These are phyloP conservation scores for Zosterops japonicus DNA, from an alignment of 2,113 vertebrate genomes.

Conservation along the genomic window DNA sequence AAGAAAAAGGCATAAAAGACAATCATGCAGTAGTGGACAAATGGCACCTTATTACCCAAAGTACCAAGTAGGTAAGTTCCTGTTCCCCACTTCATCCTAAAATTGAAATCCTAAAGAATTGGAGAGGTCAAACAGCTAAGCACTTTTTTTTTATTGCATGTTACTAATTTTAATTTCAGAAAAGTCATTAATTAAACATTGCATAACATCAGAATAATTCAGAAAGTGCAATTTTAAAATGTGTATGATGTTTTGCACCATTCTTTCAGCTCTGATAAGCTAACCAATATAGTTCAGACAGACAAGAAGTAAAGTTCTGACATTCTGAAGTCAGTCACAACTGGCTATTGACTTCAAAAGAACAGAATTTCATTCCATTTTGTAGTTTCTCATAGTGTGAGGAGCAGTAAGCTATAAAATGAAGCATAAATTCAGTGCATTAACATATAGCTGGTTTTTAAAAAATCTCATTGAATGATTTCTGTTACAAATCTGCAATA, in stretches of 20 bases:
- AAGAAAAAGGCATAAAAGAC: slow-evolving; percentile 84
- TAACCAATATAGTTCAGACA: neutral
- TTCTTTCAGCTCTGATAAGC: neutral
- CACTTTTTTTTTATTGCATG: slow-evolving; percentile 9
- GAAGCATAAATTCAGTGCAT: neutral
- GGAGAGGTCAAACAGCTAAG: neutral
- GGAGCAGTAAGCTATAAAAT: neutral
- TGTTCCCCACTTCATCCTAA: slow-evolving; percentile 69
- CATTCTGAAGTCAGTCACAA: neutral
- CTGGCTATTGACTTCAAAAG: neutral
- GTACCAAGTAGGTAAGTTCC: slow-evolving; percentile 89
- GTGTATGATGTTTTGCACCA: neutral
- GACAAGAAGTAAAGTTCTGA: neutral
- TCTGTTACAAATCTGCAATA: slow-evolving; percentile 1
- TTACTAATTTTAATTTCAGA: neutral
- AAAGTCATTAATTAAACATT: neutral
- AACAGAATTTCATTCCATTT: neutral
- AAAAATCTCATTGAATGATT: neutral
- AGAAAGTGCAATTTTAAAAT: neutral
- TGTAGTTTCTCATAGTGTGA: neutral
- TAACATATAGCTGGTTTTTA: neutral
- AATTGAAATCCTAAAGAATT: slow-evolving; percentile 18
- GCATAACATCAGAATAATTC: neutral
- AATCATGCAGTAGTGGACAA: slow-evolving; percentile 85
- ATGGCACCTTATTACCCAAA: slow-evolving; percentile 86